Conservation (phyloP, 2,113 vertebrate species). For the Natator depressus region DNA sequence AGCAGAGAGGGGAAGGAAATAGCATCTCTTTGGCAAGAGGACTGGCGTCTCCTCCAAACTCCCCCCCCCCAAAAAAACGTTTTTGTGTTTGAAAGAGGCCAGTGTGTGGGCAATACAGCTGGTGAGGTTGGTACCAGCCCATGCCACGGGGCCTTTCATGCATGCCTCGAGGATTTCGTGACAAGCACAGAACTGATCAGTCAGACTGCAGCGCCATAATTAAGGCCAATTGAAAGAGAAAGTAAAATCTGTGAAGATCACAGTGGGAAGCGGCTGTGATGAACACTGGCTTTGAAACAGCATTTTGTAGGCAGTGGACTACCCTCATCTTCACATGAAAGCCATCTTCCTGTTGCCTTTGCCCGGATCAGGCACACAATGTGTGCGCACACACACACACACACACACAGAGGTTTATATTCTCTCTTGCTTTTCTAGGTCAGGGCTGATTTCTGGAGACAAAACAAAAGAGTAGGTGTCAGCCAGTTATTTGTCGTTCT, state of each 20-base stretch:
- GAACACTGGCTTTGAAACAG: slow-evolving; percentile 47
- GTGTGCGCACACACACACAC: background rate
- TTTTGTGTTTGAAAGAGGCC: background rate
- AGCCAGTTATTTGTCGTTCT: background rate
- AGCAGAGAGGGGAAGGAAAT: slow-evolving; percentile 29
- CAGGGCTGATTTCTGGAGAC: slow-evolving; percentile 1
- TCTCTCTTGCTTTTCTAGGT: slow-evolving; percentile 17
- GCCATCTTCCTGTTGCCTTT: background rate
- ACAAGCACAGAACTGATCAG: slow-evolving; percentile 66
- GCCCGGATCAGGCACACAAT: background rate
- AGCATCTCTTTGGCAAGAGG: slow-evolving; percentile 5
- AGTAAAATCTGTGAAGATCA: slow-evolving; percentile 63
- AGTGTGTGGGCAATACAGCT: slow-evolving; percentile 54
- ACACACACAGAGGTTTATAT: background rate
- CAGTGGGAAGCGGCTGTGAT: slow-evolving; percentile 56
- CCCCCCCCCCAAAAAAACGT: background rate
- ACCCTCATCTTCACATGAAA: slow-evolving; percentile 39
- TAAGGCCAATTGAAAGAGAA: slow-evolving; percentile 72
- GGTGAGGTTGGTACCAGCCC: slow-evolving; percentile 24
- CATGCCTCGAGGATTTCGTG: slow-evolving; percentile 59
- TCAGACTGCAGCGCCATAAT: slow-evolving; percentile 62
- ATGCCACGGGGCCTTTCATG: slow-evolving; percentile 4
- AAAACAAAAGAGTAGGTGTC: background rate
- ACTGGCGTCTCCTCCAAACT: background rate
- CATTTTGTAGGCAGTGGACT: slow-evolving; percentile 55